Base-by-base conservation (phyloP, 2,797 vertebrate species). In the Crax fasciolata region DNA sequence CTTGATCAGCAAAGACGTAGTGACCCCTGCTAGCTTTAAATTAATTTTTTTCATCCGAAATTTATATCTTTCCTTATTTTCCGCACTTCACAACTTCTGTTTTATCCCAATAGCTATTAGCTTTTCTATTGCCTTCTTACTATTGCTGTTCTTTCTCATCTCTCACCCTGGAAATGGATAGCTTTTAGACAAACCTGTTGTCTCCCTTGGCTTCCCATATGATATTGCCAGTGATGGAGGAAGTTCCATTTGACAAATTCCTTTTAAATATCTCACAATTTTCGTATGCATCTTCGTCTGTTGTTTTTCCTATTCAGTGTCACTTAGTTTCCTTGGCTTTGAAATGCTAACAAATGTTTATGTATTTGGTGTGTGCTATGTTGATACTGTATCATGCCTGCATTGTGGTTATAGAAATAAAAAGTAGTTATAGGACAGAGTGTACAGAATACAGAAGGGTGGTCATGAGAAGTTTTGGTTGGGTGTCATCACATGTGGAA, bases 301-400 rank as follows among this genome's bases (percentile, higher is more conserved):
- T 73, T 91, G 55, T 84, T 90, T 89, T 93, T 90, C 38, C 35
- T 92, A 71, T 55, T 62, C 75, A 80, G 15, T 77, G 61, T 92
- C 79, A 54, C 9, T 10, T 90, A 61, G 39, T 74, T 95, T 93
- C 61, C 61, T 96, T n/a, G 43, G 27, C 54, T 80, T 94, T 85
- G 49, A 93, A 90, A 87, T 89, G 28, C 81, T 89, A 79, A 61
- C 23, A 74, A 74, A 76, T 80, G 51, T 77, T 84, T 90, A 6
- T 90, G 4, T 92, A 70, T 82, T 93, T 76, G 46, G 4, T 94
- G 9, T 41, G 27, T 51, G 27, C 43, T 76, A 14, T 90, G 67
- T 70, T 76, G 80, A 58, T 84, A 44, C 52, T 83, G 19, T 43
- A 72, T 78, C 30, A 27, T 77, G 32, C 54, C 51, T 86, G 18